A percentile compares a stretch with the other conserved stretches of the same genome.
Evolutionary conservation across 2,113 vertebrate genomes (phyloP).

Genomic region (Astatoreochromis straeleni): DNA sequence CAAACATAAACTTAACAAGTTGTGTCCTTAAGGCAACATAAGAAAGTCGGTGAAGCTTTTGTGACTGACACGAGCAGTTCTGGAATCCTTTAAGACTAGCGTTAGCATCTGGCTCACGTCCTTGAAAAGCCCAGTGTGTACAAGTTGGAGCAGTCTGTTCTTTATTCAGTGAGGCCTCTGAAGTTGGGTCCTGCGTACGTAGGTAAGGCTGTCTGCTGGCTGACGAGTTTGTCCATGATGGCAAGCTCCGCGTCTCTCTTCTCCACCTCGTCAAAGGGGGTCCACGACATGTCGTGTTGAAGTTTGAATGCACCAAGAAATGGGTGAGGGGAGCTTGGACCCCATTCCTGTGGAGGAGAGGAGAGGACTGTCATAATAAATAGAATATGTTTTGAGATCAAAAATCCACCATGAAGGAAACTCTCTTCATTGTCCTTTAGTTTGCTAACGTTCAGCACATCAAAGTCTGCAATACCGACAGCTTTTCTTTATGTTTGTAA

Average conservation of each 20-base stretch:
- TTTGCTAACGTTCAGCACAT: accelerated
- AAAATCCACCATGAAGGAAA: neutral
- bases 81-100: neutral
- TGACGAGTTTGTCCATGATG: constrained; percentile 83
- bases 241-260: constrained; percentile 79
- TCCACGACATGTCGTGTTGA: constrained; percentile 95
- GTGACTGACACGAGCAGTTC: neutral
- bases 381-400: neutral
- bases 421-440: neutral
- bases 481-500: neutral
- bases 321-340: constrained; percentile 80
- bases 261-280: constrained; percentile 77
- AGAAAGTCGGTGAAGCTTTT: neutral
- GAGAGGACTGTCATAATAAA: too few relatives aligned
- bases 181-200: constrained; percentile 71
- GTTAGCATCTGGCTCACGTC: neutral
- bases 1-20: accelerated
- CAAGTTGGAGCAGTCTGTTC: neutral
- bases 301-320: constrained; percentile 90
- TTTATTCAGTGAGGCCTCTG: constrained; percentile 73
- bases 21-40: neutral
- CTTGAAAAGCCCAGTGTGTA: neutral
- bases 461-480: neutral
- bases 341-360: constrained; percentile 84
- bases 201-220: constrained; percentile 73